Conservation (phyloP, 1,140 invertebrate genomes). For the Wiebesia pumilae region DNA sequence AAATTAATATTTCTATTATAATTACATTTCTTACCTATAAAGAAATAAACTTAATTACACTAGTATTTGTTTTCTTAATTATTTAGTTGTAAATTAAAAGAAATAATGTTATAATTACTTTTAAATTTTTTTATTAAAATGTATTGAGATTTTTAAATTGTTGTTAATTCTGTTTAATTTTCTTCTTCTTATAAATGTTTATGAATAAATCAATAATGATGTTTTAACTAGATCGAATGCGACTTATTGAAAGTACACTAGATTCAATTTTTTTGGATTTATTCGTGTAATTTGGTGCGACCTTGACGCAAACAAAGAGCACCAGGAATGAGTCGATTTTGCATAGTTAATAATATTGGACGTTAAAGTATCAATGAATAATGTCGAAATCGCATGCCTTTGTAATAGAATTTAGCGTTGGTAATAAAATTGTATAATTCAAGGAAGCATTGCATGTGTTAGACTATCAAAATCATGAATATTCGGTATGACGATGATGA, state of each 20-base stretch:
- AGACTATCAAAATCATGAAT: not conserved
- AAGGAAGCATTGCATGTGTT: not conserved
- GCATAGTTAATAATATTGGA: not conserved
- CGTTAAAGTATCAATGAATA: not conserved
- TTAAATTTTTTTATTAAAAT: not conserved
- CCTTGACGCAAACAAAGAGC: not conserved
- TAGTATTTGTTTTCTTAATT: too few relatives aligned
- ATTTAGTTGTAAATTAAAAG: too few relatives aligned
- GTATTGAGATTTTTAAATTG: not conserved
- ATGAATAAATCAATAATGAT: not conserved
- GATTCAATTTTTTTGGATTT: not conserved
- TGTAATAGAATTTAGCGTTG: not conserved
- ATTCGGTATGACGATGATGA: not conserved
- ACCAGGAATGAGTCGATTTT: not conserved
- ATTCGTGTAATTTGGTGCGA: not conserved
- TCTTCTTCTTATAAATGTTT: not conserved
- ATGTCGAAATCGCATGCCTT: not conserved
- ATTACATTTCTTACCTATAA: too few relatives aligned
- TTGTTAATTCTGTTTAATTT: not conserved
- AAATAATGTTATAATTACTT: too few relatives aligned
- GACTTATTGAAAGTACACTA: not conserved
- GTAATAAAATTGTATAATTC: not conserved
- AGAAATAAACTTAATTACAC: too few relatives aligned
- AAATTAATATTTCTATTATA: too few relatives aligned
- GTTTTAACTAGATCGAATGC: not conserved